Base-by-base conservation (phyloP, 2,888 invertebrate genomes). In the Phoenoteleia sp. region DNA sequence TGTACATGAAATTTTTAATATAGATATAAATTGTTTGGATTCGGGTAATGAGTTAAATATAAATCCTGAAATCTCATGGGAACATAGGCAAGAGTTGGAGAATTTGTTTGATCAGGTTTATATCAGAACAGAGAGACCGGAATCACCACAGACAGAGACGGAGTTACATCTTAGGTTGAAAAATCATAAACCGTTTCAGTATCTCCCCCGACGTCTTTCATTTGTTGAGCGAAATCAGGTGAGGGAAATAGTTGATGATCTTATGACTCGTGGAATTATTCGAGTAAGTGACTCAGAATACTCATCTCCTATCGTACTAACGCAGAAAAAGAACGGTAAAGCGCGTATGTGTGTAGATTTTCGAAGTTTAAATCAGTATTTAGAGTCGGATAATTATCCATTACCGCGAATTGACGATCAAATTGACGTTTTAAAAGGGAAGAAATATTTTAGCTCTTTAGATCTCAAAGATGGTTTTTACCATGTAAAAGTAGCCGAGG, bases 391-490 rank as follows among this genome's bases (percentile, higher is more conserved):
- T 13, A 52, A 52, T 52, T 89, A 67, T 36, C 87, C 89, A 0
- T 29, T 83, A 6, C 89, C 89, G 0, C 52, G 89, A 19, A 89
- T 90, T 4, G 89, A 89, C 21, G 89, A 89, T 58, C 86, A 87
- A n/a, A 47, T 91, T 15, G 90, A 92, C 39, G 17, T 58, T 7
- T 83, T 91, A 49, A 81, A 86, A 52, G 79, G 83, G 17, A 90
- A 91, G 77, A 85, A 56, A 25, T 88, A 82, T 80, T 91, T 87
- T 84, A 88, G 88, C 9, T 84, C 27, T n/a, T 74, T 92, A 21
- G 91, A 91, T 81, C 81, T 92, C 23, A 88, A 88, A 72, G 87
- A 88, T 76, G 90, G 86, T 1, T 92, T 90, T 56, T 84, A 90
- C 60, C 91, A 91, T 54, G 84, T 92, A 6, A 33, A 64, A n/a